These are phyloP conservation scores for Hoplostethus mediterraneus DNA, from an alignment of 2,797 vertebrate species.

Conservation along the genomic window DNA sequence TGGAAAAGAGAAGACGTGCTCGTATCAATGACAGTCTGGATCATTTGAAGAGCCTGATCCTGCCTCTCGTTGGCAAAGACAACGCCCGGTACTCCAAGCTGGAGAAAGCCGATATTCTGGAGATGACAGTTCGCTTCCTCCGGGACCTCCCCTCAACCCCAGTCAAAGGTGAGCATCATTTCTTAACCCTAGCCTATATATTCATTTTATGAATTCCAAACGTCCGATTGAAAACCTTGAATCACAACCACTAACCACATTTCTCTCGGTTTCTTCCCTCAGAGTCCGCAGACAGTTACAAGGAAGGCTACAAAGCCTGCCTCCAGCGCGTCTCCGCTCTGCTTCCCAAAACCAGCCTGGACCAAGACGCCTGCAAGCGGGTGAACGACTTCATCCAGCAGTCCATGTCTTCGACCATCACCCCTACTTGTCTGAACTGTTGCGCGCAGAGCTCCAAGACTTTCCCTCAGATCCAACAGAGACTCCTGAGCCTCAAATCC, in stretches of 20 bases:
- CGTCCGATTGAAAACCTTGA: neutral
- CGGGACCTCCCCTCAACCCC: constrained; percentile 80
- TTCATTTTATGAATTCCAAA: neutral
- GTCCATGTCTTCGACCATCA: constrained; percentile 54
- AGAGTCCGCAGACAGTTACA: constrained; percentile 80
- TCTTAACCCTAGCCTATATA: neutral
- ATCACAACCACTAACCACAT: too few relatives aligned
- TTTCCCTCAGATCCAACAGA: constrained; percentile 71
- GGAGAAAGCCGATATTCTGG: constrained; percentile 92
- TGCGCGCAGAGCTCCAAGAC: constrained; percentile 58
- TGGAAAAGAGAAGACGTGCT: constrained; percentile 89
- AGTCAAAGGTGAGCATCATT: constrained; percentile 76
- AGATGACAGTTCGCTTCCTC: constrained; percentile 92
- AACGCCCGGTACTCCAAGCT: constrained; percentile 89
- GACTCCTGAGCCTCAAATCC: constrained; percentile 71
- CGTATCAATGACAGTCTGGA: constrained; percentile 91
- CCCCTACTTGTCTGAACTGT: constrained; percentile 77
- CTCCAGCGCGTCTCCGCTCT: constrained; percentile 84
- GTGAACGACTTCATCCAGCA: constrained; percentile 83
- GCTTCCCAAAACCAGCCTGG: constrained; percentile 81
- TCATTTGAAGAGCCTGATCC: constrained; percentile 88
- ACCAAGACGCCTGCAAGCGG: constrained; percentile 74
- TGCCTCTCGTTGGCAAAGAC: constrained; percentile 88
- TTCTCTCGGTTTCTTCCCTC: neutral
- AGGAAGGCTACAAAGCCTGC: constrained; percentile 88